phyloP scores from a whole-genome alignment of 2,888 invertebrate genomes.

The Parnassius orleans region DNA sequence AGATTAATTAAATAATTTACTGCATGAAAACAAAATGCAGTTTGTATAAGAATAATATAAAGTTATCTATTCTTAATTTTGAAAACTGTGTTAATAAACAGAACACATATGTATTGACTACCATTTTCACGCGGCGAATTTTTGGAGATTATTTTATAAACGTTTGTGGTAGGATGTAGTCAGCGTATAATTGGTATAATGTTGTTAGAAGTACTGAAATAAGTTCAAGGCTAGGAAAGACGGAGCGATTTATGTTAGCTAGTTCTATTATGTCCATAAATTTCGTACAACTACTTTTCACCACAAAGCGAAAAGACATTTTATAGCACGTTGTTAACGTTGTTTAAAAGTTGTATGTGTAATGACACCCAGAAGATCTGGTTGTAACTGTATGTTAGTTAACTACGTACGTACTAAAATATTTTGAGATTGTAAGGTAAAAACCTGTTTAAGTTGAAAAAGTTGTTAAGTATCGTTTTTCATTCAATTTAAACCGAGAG shows the following conservation, averaged over 20 bases:
- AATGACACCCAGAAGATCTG: conserved; percentile 1
- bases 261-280: conserved; percentile 59
- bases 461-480: too few relatives aligned
- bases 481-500: too few relatives aligned
- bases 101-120: too few relatives aligned
- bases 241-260: conserved; percentile 54
- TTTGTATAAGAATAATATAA: too few relatives aligned
- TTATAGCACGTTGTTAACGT: conserved; percentile 29
- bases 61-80: too few relatives aligned
- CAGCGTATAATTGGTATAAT: conserved; percentile 39
- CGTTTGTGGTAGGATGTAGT: conserved; percentile 30
- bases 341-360: conserved; percentile 14
- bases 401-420: neutral
- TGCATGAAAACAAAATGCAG: too few relatives aligned
- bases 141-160: neutral
- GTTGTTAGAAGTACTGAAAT: conserved; percentile 30
- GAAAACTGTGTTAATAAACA: too few relatives aligned
- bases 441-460: too few relatives aligned
- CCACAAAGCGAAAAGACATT: conserved; percentile 29
- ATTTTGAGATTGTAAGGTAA: too few relatives aligned
- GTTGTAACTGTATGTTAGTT: neutral
- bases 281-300: conserved; percentile 48
- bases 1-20: too few relatives aligned
- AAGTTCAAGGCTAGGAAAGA: conserved; percentile 52
- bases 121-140: too few relatives aligned